Evolutionary conservation across 2,797 vertebrate genomes (phyloP).

Genomic region (Botia kubotai): DNA sequence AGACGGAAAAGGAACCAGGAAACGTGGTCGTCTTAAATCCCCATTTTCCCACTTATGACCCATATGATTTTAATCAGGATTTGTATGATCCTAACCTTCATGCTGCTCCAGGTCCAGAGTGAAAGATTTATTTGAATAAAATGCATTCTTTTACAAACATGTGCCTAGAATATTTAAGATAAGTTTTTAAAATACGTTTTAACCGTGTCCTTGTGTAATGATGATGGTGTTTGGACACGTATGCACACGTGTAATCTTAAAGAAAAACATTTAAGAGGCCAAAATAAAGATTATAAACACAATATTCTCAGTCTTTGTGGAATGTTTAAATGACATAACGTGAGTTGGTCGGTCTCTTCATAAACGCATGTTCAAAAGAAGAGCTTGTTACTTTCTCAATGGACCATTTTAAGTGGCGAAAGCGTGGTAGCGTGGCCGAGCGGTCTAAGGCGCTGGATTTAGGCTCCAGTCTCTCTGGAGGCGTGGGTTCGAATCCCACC

Average conservation of each 20-base stretch:
- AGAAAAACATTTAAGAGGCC: too few species aligned
- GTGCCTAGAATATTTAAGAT: too few species aligned
- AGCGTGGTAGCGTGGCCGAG: slow-evolving; percentile 84
- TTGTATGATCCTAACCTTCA: slow-evolving; percentile 72
- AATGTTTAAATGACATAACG: too few species aligned
- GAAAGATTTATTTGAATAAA: not conserved
- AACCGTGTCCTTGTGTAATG: not conserved
- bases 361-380: too few species aligned
- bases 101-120: slow-evolving; percentile 62
- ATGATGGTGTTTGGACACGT: not conserved
- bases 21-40: slow-evolving; percentile 28
- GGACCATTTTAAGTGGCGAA: not conserved
- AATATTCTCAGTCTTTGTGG: not conserved
- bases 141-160: not conserved
- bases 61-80: slow-evolving; percentile 74
- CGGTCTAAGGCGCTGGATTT: slow-evolving; percentile 87
- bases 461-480: slow-evolving; percentile 83
- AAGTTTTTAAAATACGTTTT: too few species aligned
- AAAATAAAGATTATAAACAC: slow-evolving; percentile 5
- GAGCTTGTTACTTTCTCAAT: too few species aligned
- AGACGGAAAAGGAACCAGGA: slow-evolving; percentile 49
- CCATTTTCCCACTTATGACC: slow-evolving; percentile 63
- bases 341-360: too few species aligned
- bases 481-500: slow-evolving; percentile 69
- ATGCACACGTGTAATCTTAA: not conserved